Evolutionary conservation across 1,140 invertebrate genomes (phyloP), one percentile per base, ranked within the genome.

Genomic region (Drosophila yakuba): DNA sequence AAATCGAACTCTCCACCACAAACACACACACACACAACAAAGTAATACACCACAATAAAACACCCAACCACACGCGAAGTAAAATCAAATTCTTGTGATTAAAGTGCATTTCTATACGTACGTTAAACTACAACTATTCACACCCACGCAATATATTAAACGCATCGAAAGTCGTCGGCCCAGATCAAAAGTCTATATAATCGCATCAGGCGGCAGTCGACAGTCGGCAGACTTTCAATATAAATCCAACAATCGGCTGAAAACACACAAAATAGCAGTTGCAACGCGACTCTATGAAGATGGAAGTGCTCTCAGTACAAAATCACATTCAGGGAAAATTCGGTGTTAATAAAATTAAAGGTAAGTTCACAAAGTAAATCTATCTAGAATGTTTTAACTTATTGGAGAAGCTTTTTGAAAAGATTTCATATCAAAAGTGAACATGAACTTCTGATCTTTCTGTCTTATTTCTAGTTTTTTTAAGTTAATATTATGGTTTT

Each of bases 291-390:
- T 78, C 74, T 74, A 91, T 92, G 90, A 92, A 92, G 90, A 92
- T 92, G 91, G 91, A 92, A 92, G 91, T 92, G 79, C 90, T 92
- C 47, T 92, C 91, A 78, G 91, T 92, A 80, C 91, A 92, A 92
- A 92, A 92, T 92, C 91, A 92, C 59, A 91, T 92, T 84, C 91
- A 92, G 90, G 90, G 90, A 85, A 85, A 92, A 90, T 92, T 92
- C 68, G 90, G 90, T 83, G 91, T 92, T 68, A 91, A 92, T 50
- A 92, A 92, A 90, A 85, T 92, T 73, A 92, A 92, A 92, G 91
- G 91, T 92, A 62, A 91, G 91, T 90, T 17, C 41, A 25, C 2
- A 10, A 11, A 5, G 1, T 1, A 1, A 36, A 36, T 4, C 0
- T 4, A 28, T 28, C 8, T 6, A 15, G 7, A 32, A 10, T 8